These are phyloP conservation scores for Oryzias dopingdopingensis DNA, from an alignment of 2,797 vertebrate species.

Conservation along the genomic window DNA sequence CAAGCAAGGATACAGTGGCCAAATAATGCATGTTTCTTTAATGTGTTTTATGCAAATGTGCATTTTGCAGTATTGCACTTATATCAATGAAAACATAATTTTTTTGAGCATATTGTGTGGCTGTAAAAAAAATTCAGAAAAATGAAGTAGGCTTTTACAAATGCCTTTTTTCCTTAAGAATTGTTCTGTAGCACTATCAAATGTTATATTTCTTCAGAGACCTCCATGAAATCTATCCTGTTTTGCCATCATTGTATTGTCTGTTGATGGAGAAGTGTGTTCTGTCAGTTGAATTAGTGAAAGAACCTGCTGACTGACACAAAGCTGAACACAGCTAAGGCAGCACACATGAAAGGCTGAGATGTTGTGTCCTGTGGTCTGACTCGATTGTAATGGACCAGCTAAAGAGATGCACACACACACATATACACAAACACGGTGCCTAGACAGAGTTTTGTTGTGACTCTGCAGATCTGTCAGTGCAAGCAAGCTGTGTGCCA, in stretches of 20 bases:
- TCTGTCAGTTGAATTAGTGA: conserved; percentile 26
- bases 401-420: background rate
- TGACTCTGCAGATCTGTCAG: conserved; percentile 47
- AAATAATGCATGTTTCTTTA: conserved; percentile 4
- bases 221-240: conserved; percentile 7
- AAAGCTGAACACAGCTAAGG: conserved; percentile 24
- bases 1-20: conserved; percentile 20
- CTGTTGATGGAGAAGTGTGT: conserved; percentile 8
- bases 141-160: background rate
- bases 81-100: background rate
- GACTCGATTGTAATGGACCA: conserved; percentile 41
- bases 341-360: conserved; percentile 46
- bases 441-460: conserved; percentile 34
- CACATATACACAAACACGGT: conserved; percentile 3
- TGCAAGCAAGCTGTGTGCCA: conserved; percentile 48
- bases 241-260: conserved; percentile 5
- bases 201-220: conserved; percentile 5
- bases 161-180: background rate
- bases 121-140: background rate
- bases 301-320: conserved; percentile 52
- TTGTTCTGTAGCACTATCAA: conserved; percentile 2
- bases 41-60: conserved; percentile 34
- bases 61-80: background rate
- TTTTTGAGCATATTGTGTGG: conserved; percentile 1
- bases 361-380: conserved; percentile 43